Percentiles rank a stretch among this genome's conserved stretches.
phyloP scores from a whole-genome alignment of 2,888 invertebrate genomes.

The Chaetogeoica ovagalla region DNA sequence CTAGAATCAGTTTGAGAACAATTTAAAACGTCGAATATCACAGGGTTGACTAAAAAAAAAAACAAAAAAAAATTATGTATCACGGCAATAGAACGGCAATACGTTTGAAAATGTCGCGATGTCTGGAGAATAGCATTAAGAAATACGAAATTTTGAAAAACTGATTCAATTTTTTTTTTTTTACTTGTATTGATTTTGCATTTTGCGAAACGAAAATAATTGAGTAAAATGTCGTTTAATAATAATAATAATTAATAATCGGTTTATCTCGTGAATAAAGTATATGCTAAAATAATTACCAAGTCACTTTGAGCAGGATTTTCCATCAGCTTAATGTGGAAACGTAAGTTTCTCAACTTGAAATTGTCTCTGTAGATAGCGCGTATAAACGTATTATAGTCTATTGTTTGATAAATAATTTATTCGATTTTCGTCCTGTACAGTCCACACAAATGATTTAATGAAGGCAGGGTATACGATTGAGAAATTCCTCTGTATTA shows the following conservation, averaged over 20 bases:
- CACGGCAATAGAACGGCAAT: too few species aligned
- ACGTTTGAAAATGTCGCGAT: too few species aligned
- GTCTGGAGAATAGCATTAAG: too few species aligned
- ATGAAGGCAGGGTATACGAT: too few species aligned
- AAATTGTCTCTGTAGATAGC: conserved; percentile 12
- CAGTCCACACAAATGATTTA: not conserved
- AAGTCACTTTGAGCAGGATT: conserved; percentile 40
- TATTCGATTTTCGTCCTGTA: conserved; percentile 26
- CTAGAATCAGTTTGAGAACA: too few species aligned
- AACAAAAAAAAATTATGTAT: too few species aligned
- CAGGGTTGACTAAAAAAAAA: too few species aligned
- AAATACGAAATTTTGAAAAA: too few species aligned
- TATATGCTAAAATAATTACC: conserved; percentile 41
- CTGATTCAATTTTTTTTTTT: too few species aligned
- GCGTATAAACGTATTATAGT: not conserved
- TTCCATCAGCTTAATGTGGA: conserved; percentile 17
- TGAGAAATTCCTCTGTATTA: too few species aligned
- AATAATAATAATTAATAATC: too few species aligned
- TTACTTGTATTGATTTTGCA: not conserved
- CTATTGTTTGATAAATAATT: conserved; percentile 28
- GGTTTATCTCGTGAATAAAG: conserved; percentile 14
- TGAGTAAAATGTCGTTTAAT: conserved; percentile 32
- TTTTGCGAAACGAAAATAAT: conserved; percentile 24
- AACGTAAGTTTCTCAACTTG: conserved; percentile 39
- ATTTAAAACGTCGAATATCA: too few species aligned